Evolutionary conservation across 2,888 invertebrate genomes (phyloP), one percentile per base, ranked within the genome.

Genomic region (Podotricha telesiphe): DNA sequence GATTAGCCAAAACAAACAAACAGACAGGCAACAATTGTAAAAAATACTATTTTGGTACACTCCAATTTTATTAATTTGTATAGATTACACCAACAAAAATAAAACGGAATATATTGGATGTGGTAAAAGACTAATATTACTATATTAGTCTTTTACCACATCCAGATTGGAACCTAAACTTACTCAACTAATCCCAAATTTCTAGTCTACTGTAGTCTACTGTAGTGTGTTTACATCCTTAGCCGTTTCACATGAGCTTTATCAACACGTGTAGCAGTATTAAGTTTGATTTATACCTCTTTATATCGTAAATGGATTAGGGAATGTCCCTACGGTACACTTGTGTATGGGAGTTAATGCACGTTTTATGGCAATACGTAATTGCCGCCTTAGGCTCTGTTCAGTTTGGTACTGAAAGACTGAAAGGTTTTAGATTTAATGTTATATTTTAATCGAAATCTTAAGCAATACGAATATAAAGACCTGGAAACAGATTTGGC

Each of bases 231-330:
- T 58, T 70, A 59, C 42, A 22, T 8, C 58, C 58, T 59, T 59
- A 65, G 37, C 37, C 45, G 37, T 47, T 53, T 19, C n/a, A 50
- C 42, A 56, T 58, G 73, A 65, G 80, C 80, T 81, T 91, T 92
- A 92, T 91, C 89, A 91, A 86, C 92, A 92, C 91, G 89, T 92
- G 92, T 90, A 91, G 83, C 86, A 63, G 90, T 90, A 92, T 92
- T 91, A 93, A 89, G 86, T 91, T 91, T 93, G 93, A 93, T 93
- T 92, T 93, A 93, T 91, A 89, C 86, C 87, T 87, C 87, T 91
- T 85, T 92, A 91, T 92, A 92, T 93, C 88, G 91, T 90, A 91
- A 93, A 93, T 89, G 93, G 91, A 92, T 93, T 93, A 91, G 88
- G 91, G 90, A 86, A 84, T 74, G 80, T 82, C 85, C 82, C 81